Evolutionary conservation across 2,797 vertebrate genomes (phyloP), one percentile per base, ranked within the genome.

Genomic region (Argya squamiceps): DNA sequence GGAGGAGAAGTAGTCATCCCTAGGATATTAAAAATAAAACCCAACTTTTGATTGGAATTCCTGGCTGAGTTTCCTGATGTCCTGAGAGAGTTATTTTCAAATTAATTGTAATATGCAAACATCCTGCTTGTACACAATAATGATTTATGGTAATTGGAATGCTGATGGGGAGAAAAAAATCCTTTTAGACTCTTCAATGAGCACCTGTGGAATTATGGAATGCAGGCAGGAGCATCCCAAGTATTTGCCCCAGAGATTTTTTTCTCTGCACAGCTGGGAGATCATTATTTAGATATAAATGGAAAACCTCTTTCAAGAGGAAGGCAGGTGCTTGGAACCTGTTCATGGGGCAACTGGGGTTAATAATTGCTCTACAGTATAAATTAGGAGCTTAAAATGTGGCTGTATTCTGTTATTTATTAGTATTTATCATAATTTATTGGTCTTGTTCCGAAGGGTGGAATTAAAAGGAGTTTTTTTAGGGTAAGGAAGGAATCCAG

Each of bases 81-180:
- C 91, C 85, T 76, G 34, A 86, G 89, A 88, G 93, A 94, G 27
- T 82, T 84, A 63, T 88, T 95, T 94, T 84, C 76, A 46, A 86
- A 88, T 95, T 92, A 88, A 88, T 87, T 47, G 85, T 79, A 53
- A 73, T 80, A 74, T 71, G 56, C 78, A 90, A 79, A 84, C 83
- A 74, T 80, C 24, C 12, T 92, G 91, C 84, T 84, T 24, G 80
- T 81, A 71, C 78, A 19, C 41, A 68, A 18, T 87, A 46, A 71
- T 82, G 92, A 96, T 96, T 95, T 88, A 88, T 92, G 71, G 44
- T 96, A 95, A 96, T 95, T 92, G 89, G 67, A 86, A 63, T 52
- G 10, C 74, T 84, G 78, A 73, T 80, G 84, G 91, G 76, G 22
- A 8, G 4, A 19, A 62, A 80, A 73, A 63, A 74, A 58, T 5